These are phyloP conservation scores for Anagyrus pseudococci DNA, from an alignment of 2,888 invertebrate species.

Conservation along the genomic window DNA sequence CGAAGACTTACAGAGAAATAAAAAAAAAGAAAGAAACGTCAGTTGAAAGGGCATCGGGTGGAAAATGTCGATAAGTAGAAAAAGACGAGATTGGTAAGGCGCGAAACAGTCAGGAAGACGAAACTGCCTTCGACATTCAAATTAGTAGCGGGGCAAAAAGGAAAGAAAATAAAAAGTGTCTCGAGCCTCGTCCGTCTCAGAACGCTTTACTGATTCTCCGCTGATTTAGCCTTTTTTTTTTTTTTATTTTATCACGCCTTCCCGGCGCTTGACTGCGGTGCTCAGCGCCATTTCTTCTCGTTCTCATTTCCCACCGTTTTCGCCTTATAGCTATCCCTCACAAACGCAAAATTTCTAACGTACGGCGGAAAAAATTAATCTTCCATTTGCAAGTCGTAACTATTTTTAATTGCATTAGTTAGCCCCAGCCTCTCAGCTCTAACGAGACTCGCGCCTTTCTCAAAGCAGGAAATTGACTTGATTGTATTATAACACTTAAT, in stretches of 20 bases:
- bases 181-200: not conserved
- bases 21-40: too few relatives aligned
- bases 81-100: too few relatives aligned
- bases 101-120: constrained; percentile 21
- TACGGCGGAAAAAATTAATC: constrained; percentile 38
- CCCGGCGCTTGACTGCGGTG: not conserved
- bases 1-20: too few relatives aligned
- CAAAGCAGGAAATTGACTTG: constrained; percentile 32
- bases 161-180: not conserved
- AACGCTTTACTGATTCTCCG: constrained; percentile 13
- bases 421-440: not conserved
- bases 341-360: constrained; percentile 20
- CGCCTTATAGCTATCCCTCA: constrained; percentile 17
- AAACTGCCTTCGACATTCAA: constrained; percentile 25
- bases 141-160: constrained; percentile 11
- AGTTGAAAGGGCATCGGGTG: too few relatives aligned
- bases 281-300: too few relatives aligned
- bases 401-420: constrained; percentile 39
- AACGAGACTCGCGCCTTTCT: not conserved
- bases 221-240: constrained; percentile 4
- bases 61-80: too few relatives aligned
- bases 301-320: constrained; percentile 23
- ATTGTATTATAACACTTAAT: constrained; percentile 31
- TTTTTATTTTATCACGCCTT: not conserved
- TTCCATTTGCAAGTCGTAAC: constrained; percentile 38